A percentile compares a stretch with the other conserved stretches of the same genome.
Evolutionary conservation across 2,888 invertebrate species (phyloP).

Genomic region (Pristionchus fissidentatus): DNA sequence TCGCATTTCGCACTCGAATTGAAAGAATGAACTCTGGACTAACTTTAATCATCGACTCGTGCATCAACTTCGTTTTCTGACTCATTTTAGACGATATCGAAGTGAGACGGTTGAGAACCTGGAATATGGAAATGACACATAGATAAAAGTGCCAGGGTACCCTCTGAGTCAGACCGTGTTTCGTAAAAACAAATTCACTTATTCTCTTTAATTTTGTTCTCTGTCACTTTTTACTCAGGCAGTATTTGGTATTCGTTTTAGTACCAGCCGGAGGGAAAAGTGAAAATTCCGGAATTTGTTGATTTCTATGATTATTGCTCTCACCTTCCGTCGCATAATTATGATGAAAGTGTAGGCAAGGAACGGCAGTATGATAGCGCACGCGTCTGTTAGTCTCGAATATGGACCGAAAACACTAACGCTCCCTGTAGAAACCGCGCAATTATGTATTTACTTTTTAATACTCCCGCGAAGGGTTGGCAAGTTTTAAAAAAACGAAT

Average conservation of each 20-base stretch:
- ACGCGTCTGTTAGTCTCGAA: too few relatives aligned
- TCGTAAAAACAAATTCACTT: neutral
- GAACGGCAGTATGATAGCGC: too few relatives aligned
- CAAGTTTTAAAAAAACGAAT: neutral
- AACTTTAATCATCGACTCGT: neutral
- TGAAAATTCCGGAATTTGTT: neutral
- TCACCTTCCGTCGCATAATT: neutral
- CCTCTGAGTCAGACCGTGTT: neutral
- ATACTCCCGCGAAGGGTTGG: neutral
- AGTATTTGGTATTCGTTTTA: neutral
- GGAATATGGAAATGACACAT: neutral
- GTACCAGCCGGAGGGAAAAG: neutral
- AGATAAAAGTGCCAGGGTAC: neutral
- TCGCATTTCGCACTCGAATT: too few relatives aligned
- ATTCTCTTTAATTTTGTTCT: neutral
- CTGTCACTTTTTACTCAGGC: neutral
- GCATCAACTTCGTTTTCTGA: constrained; percentile 12
- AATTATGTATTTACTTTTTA: too few relatives aligned
- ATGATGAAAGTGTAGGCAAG: neutral
- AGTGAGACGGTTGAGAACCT: neutral
- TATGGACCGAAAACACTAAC: neutral
- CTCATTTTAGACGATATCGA: neutral
- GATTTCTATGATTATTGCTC: too few relatives aligned
- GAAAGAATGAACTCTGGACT: neutral
- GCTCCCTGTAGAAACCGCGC: too few relatives aligned